Conservation (phyloP, 1,140 invertebrate species). For the Aphaenogaster ashmeadi region DNA sequence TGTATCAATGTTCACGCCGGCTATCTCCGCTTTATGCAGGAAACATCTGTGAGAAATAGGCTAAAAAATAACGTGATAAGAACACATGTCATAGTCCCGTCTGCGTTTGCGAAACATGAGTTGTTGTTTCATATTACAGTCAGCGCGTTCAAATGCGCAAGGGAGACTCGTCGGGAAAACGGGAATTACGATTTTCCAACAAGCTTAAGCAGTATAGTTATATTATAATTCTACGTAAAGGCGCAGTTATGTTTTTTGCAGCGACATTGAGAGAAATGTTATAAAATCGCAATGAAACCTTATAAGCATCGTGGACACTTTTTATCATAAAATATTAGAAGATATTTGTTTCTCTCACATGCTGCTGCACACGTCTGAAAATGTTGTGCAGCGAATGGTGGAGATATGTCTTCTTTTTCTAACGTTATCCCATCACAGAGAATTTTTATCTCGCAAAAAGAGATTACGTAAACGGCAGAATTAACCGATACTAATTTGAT, state of each 20-base stretch:
- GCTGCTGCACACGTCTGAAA: neutral
- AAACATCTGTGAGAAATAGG: slow-evolving; percentile 7
- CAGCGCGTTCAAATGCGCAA: neutral
- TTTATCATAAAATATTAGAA: neutral
- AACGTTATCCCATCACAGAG: neutral
- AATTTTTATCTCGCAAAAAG: neutral
- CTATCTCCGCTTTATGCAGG: neutral
- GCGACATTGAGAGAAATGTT: neutral
- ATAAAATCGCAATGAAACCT: neutral
- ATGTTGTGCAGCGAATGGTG: neutral
- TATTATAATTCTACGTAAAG: slow-evolving; percentile 14
- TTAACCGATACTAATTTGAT: neutral
- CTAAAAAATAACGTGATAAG: neutral
- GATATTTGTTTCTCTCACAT: neutral
- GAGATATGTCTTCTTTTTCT: neutral
- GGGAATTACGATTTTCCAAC: slow-evolving; percentile 21
- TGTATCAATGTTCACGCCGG: neutral
- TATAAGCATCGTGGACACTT: neutral
- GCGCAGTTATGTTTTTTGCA: neutral
- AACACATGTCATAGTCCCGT: neutral
- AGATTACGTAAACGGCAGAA: neutral
- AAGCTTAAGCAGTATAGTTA: neutral
- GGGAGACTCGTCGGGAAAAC: neutral
- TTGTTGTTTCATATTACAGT: slow-evolving; percentile 8
- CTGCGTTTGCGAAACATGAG: neutral